A percentile compares a stretch with the other conserved stretches of the same genome.
Conservation (phyloP, 1,140 invertebrate species). For the Drosophila novamexicana region DNA sequence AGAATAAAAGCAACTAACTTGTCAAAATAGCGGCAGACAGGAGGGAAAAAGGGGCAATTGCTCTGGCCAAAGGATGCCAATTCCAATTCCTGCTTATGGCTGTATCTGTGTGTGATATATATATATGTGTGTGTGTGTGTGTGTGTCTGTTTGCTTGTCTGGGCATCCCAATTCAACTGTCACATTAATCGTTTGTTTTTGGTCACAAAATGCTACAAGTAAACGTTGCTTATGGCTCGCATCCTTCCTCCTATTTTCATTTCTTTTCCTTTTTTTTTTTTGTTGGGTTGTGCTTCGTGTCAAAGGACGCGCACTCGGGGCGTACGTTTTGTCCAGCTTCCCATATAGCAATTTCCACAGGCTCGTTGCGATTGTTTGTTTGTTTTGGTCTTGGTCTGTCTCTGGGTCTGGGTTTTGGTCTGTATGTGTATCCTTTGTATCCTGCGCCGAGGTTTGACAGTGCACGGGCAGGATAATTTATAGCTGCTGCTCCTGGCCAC, state of each 20-base stretch:
- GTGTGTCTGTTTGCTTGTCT: conserved; percentile 27
- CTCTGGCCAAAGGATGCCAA: conserved; percentile 23
- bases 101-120: conserved; percentile 18
- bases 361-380: conserved; percentile 56
- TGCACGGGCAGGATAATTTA: conserved; percentile 69
- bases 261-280: conserved; percentile 26
- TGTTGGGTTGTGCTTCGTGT: conserved; percentile 28
- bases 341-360: conserved; percentile 3
- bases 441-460: conserved; percentile 51
- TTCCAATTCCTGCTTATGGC: conserved; percentile 28
- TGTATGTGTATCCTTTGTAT: conserved; percentile 10
- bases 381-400: conserved; percentile 61
- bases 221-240: conserved; percentile 58
- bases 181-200: conserved; percentile 84
- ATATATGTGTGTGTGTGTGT: conserved; percentile 11
- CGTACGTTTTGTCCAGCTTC: conserved; percentile 42
- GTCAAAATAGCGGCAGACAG: conserved; percentile 41
- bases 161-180: conserved; percentile 75
- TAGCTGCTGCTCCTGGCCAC: conserved; percentile 49
- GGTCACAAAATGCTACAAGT: conserved; percentile 75
- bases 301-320: conserved; percentile 55
- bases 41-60: conserved; percentile 8
- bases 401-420: not conserved
- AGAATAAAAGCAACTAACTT: conserved; percentile 73
- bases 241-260: conserved; percentile 39